These are phyloP conservation scores for Phrynocephalus guinanensis DNA, from an alignment of 2,797 vertebrate genomes.

Conservation along the genomic window DNA sequence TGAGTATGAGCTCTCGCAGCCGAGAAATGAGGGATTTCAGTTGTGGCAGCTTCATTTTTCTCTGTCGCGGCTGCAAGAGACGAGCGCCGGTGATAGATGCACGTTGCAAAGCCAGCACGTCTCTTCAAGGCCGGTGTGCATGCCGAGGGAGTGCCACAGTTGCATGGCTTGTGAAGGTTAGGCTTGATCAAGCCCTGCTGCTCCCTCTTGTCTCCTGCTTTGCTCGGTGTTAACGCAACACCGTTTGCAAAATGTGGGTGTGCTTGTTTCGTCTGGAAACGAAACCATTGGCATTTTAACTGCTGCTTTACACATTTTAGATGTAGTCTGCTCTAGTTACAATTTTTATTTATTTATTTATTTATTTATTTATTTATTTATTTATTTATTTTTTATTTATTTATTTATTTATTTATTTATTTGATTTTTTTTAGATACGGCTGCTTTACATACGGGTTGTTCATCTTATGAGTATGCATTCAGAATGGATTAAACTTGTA, in stretches of 20 bases:
- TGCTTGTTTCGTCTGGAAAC: no score
- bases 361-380: no score
- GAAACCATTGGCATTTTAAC: no score
- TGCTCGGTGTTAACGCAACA: conserved; percentile 11
- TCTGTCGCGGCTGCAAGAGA: conserved; percentile 67
- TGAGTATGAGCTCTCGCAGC: conserved; percentile 73
- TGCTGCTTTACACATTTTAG: no score
- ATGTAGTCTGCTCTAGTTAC: no score
- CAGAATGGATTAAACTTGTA: no score
- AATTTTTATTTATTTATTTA: no score
- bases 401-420: no score
- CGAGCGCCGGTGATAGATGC: conserved; percentile 69
- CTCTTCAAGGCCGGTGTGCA: conserved; percentile 65
- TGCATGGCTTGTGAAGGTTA: conserved; percentile 42
- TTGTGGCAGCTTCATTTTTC: conserved; percentile 80
- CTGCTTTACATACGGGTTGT: no score
- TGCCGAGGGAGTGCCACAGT: conserved; percentile 57
- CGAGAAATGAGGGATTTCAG: conserved; percentile 79
- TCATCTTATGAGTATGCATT: no score
- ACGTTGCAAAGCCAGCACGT: conserved; percentile 60
- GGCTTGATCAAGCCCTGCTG: conserved; percentile 45
- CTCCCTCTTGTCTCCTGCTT: conserved; percentile 12
- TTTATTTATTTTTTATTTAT: no score
- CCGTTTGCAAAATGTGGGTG: not conserved
- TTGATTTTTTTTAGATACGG: no score